A percentile compares a stretch with the other conserved stretches of the same genome.
These are phyloP conservation scores for Schizaphis graminum DNA, from an alignment of 2,888 invertebrate species.

Conservation along the genomic window DNA sequence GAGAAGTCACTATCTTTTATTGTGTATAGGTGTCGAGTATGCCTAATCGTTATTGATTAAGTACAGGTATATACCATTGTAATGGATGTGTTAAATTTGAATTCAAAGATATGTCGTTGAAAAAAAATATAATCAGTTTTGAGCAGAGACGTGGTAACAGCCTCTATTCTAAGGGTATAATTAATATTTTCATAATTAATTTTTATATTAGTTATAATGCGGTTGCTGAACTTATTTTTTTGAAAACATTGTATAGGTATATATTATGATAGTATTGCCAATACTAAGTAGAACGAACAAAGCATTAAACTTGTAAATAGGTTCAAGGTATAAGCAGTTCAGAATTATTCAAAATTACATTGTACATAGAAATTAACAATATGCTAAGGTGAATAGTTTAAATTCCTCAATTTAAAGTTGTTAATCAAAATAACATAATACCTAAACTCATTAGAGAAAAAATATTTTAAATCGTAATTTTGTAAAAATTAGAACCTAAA, in stretches of 20 bases:
- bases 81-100: neutral
- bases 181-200: neutral
- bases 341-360: neutral
- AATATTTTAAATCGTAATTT: neutral
- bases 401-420: too few species aligned
- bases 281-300: neutral
- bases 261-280: neutral
- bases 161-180: neutral
- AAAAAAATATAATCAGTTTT: neutral
- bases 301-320: too few species aligned
- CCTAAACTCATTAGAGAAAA: neutral
- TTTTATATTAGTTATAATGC: neutral
- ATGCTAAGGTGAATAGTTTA: neutral
- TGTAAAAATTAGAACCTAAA: neutral
- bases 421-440: neutral
- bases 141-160: neutral
- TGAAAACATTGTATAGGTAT: neutral
- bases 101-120: neutral
- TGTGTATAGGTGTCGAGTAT: neutral
- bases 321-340: neutral
- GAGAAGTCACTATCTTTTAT: too few species aligned
- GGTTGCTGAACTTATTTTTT: neutral
- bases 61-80: neutral
- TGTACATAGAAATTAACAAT: neutral
- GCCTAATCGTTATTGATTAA: neutral